Percentiles rank a stretch among this genome's conserved stretches.
Evolutionary conservation across 2,888 invertebrate genomes (phyloP).

Genomic region (Neoaliturus tenellus): DNA sequence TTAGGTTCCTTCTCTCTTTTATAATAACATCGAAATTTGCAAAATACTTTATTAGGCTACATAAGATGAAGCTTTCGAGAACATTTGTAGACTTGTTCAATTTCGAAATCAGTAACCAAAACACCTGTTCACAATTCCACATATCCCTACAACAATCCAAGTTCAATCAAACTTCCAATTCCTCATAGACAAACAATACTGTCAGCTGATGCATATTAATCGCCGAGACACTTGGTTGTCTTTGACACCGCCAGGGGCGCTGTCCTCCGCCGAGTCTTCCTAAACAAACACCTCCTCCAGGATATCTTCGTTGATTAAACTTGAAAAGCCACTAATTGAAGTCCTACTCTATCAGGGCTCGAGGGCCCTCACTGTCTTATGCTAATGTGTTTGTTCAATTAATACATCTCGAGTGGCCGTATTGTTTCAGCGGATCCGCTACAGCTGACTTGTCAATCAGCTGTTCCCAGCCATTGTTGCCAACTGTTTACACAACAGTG

Average conservation of each 20-base stretch:
- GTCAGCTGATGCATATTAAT: neutral
- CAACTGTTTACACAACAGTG: conserved; percentile 28
- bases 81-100: too few relatives aligned
- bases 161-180: conserved; percentile 1
- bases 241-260: neutral
- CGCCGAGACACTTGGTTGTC: neutral
- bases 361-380: conserved; percentile 42
- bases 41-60: too few relatives aligned
- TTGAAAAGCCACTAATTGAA: conserved; percentile 37
- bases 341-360: neutral
- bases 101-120: too few relatives aligned
- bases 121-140: too few relatives aligned
- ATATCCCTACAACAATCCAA: too few relatives aligned
- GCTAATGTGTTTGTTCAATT: conserved; percentile 50
- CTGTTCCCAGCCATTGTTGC: conserved; percentile 53
- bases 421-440: conserved; percentile 54
- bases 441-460: conserved; percentile 57
- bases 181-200: neutral
- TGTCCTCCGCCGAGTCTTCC: neutral
- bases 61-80: too few relatives aligned
- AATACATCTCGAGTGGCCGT: conserved; percentile 50
- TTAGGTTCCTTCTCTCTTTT: too few relatives aligned
- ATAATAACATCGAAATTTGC: too few relatives aligned
- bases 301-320: conserved; percentile 32
- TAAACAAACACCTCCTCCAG: conserved; percentile 5